Evolutionary conservation across 2,888 invertebrate genomes (phyloP), one percentile per base, ranked within the genome.

Genomic region (Smittia sp.): DNA sequence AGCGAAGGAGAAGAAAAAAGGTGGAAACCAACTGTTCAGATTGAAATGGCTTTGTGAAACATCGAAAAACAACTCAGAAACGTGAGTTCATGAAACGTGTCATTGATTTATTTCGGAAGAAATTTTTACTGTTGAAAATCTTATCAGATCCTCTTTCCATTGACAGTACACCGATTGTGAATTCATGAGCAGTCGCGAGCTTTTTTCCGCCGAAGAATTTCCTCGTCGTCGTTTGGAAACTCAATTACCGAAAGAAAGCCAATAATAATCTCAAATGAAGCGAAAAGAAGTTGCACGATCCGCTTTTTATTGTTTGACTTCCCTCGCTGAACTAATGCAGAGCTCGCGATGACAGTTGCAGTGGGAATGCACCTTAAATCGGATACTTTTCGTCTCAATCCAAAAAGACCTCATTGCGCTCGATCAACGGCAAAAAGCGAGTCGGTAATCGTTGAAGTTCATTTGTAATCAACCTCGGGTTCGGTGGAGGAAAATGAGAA

Each of bases 21-120:
- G 46, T 46, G 46, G 46, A 46, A 46, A 46, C 46, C 46, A 46
- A 46, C 46, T 46, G 46, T 46, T 46, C n/a, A 46, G n/a, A 46
- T 46, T 46, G 46, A 46, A 46, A 11, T 11, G 15, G 15, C 46
- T 46, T 46, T 46, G 46, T 46, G 46, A 46, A 46, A 46, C 46
- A n/a, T 46, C 11, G 15, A 46, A 46, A 46, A 46, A 46, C 11
- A 15, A 46, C 46, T 46, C 15, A 13, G 15, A 66, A 66, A 66
- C 66, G 66, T 66, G 66, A 66, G 32, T 66, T 38, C 32, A 24
- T 24, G 25, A 66, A 66, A 66, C 66, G 66, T 66, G 66, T 66
- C 66, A 66, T 66, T 66, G 66, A 66, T 66, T 66, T 66, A 66
- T 66, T 66, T 66, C 20, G 20, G 32, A 63, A 63, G 24, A 62